Evolutionary conservation across 2,113 vertebrate genomes (phyloP), one percentile per base, ranked within the genome.

Genomic region (Spheniscus mendiculus): DNA sequence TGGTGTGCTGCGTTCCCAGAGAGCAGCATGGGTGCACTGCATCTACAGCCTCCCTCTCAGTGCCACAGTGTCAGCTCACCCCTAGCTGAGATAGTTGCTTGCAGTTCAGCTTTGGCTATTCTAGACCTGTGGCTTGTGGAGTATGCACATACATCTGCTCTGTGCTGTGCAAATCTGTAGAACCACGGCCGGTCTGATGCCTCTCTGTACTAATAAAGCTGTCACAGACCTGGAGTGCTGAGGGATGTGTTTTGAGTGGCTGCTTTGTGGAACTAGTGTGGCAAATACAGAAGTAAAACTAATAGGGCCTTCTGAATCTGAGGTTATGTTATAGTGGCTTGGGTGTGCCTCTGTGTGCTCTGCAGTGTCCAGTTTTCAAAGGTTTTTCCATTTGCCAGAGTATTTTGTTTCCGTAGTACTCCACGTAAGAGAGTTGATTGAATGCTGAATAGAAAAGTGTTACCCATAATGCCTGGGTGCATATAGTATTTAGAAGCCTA

Each of bases 121-220:
- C 29, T n/a, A 26, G 58, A 12, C 45, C 20, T 65, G 34, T 61
- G 45, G 15, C 23, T 15, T 81, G 25, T 47, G 40, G 44, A 8
- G 56, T 12, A 1, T 11, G 17, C 17, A 19, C 0, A 0, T 34
- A 4, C 10, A 19, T 70, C 40, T 87, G 32, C 38, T 61, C 44
- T 61, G 4, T 55, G 19, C 44, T 47, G 18, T 55, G 53, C 12
- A 40, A 19, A 59, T 40, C 32, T n/a, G 15, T 38, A 71, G 53
- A 73, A 15, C 7, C 14, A 15, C 26, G 67, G 15, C 23, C 42
- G 23, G 8, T 44, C 44, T 69, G 17, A 58, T 45, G 23, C 4
- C 78, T 2, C 5, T 56, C 8, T 44, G 16, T 29, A 26, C 30
- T 62, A 27, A 20, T 25, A 21, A 38, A 63, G 50, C 25, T 71